phyloP scores from a whole-genome alignment of 30 jellyfish, hydroid and myxozoan species.

The Hydractinia echinata region DNA sequence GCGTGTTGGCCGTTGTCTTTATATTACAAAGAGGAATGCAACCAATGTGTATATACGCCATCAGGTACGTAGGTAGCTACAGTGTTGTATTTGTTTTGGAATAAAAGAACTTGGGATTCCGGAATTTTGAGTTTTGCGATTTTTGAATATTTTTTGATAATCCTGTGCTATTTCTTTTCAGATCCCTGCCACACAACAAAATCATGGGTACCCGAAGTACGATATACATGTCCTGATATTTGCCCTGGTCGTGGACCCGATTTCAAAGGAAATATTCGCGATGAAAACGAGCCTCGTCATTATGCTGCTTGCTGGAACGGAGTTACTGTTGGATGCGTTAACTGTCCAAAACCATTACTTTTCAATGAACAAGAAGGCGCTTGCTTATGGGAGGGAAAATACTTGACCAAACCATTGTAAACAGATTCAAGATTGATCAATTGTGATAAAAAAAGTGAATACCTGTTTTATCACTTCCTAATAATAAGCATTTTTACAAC shows the following conservation, averaged over 20 bases:
- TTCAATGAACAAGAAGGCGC: background rate
- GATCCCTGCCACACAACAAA: constrained; percentile 3
- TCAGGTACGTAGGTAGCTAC: background rate
- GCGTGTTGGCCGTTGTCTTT: constrained; percentile 30
- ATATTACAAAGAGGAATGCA: constrained; percentile 8
- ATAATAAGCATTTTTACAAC: too few species aligned
- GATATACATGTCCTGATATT: background rate
- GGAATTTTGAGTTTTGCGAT: too few species aligned
- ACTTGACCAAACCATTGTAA: constrained; percentile 11
- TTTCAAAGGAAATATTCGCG: background rate
- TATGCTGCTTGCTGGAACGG: constrained; percentile 11
- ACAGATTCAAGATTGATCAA: too few species aligned
- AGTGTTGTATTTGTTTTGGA: too few species aligned
- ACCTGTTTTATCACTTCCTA: too few species aligned
- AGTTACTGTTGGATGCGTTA: background rate
- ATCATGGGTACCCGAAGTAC: background rate
- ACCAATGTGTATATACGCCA: constrained; percentile 22
- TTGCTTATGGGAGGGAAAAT: constrained; percentile 13
- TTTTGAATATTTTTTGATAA: too few species aligned
- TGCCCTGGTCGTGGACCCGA: background rate
- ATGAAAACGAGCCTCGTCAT: background rate
- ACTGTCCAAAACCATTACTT: background rate
- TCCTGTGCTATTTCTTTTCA: background rate
- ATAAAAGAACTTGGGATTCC: too few species aligned
- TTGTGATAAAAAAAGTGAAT: too few species aligned